Evolutionary conservation across 2,888 invertebrate species (phyloP), one percentile per base, ranked within the genome.

Genomic region (Calliopum simillimum): DNA sequence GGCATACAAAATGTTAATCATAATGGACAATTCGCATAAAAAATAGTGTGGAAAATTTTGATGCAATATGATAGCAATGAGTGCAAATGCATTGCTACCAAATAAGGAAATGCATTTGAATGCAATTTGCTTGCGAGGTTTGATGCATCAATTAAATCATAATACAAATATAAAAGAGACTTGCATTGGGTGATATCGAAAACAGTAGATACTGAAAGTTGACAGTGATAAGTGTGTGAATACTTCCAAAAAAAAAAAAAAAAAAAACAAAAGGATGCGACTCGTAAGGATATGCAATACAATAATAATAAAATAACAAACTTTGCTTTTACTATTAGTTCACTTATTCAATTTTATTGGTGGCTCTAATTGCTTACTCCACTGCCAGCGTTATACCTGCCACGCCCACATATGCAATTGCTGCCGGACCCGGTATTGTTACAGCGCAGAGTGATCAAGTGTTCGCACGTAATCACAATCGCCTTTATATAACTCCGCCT

Each of bases 381-480:
- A 72, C 56, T 2, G 74, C 79, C 75, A 79, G 76, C 75, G 59
- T 75, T 21, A 51, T 76, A 49, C 76, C 80, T 71, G 78, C 76
- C 56, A 56, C 71, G 19, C 70, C 75, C 70, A 64, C 70, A 11
- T 64, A 72, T 44, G 73, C 75, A 19, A 68, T 77, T 13, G 74
- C 77, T 6, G 62, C 73, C 8, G 65, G 67, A 19, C 74, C 77
- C 23, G 74, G 69, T 41, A 75, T 82, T 66, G 74, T 82, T n/a
- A 82, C 82, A 1, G 76, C 82, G 14, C 76, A 75, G 6, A 83
- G 84, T 46, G 79, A 81, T 73, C 84, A 84, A 69, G 81, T 82
- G 55, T 77, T 85, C n/a, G 73, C 81, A 2, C 81, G 82, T 6
- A 80, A 81, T 72, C 80, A 80, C 69, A 81, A 84, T 77, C 81